Evolutionary conservation across 2,888 invertebrate genomes (phyloP).

Genomic region (Alloplasta piceator): DNA sequence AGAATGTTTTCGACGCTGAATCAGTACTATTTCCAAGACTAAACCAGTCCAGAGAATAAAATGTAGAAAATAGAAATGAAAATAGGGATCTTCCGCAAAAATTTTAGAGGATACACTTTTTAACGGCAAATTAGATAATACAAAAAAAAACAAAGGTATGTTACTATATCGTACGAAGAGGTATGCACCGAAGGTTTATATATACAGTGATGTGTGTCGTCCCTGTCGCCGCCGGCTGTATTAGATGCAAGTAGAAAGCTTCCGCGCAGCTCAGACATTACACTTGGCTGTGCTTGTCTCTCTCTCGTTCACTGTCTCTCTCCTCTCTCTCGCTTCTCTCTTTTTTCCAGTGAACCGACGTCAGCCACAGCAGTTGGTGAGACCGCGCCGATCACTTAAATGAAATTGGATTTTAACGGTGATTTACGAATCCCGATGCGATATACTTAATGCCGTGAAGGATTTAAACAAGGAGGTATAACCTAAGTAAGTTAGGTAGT

Average conservation of each 20-base stretch:
- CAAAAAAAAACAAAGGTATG: neutral
- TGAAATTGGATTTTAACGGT: conserved; percentile 62
- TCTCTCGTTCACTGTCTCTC: neutral
- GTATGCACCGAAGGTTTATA: conserved; percentile 12
- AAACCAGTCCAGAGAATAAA: too few species aligned
- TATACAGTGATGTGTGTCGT: conserved; percentile 31
- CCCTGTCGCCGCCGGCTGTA: conserved; percentile 17
- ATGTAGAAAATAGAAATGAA: too few species aligned
- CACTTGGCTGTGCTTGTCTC: conserved; percentile 8
- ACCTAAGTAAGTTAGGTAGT: conserved; percentile 63
- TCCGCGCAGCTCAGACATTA: conserved; percentile 46
- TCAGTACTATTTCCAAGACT: too few species aligned
- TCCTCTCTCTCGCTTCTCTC: neutral
- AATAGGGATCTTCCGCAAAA: too few species aligned
- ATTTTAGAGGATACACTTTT: too few species aligned
- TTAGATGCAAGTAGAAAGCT: conserved; percentile 45
- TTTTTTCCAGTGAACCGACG: conserved; percentile 20
- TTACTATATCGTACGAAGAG: conserved; percentile 17
- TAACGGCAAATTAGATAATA: neutral
- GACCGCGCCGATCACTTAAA: conserved; percentile 53
- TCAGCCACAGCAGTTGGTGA: conserved; percentile 26
- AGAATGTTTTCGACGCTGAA: too few species aligned
- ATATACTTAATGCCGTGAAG: conserved; percentile 59
- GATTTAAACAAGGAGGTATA: conserved; percentile 57
- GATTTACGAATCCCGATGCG: conserved; percentile 57